A percentile compares a stretch with the other conserved stretches of the same genome.
Evolutionary conservation across 2,113 vertebrate genomes (phyloP).

Genomic region (Guaruba guarouba): DNA sequence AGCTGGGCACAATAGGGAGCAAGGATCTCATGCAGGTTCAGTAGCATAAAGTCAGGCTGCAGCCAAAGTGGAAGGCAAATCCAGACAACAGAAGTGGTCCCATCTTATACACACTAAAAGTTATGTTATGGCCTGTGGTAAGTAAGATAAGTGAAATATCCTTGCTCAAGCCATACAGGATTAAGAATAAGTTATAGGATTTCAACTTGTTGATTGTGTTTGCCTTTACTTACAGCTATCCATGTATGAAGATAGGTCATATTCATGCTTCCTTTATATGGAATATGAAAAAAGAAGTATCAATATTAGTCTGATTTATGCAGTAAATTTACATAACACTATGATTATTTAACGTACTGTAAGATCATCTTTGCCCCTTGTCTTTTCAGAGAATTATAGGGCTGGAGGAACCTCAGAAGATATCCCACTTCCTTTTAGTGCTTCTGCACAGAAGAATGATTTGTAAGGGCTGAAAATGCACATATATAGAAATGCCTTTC

Average conservation of each 20-base stretch:
- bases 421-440: neutral
- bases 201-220: neutral
- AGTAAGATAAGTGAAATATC: neutral
- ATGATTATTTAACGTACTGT: neutral
- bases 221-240: neutral
- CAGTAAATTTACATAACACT: neutral
- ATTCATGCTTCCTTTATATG: neutral
- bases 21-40: neutral
- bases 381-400: neutral
- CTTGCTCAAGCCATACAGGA: neutral
- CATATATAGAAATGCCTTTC: neutral
- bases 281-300: neutral
- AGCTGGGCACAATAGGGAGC: neutral
- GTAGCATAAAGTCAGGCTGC: neutral
- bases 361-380: neutral
- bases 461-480: neutral
- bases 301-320: neutral
- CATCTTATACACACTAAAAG: accelerated
- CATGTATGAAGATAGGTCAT: neutral
- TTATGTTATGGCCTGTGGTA: neutral
- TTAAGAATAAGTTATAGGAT: neutral
- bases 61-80: neutral
- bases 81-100: neutral
- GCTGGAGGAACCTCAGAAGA: neutral
- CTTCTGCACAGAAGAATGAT: neutral